phyloP scores from a whole-genome alignment of 2,888 invertebrate genomes.

The Cheilosia urbana region DNA sequence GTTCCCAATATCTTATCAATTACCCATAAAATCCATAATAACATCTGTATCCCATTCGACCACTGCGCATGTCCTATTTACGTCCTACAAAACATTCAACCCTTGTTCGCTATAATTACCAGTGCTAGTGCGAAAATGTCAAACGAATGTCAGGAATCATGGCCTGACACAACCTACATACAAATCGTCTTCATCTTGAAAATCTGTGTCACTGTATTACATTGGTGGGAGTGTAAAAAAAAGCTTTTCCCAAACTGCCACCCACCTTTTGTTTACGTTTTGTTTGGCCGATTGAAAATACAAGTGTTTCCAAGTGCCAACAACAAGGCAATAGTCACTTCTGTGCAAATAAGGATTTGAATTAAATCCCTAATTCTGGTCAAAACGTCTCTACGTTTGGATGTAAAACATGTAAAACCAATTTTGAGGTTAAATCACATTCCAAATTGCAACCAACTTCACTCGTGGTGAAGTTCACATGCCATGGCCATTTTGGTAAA shows the following conservation, averaged over 20 bases:
- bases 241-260: not conserved
- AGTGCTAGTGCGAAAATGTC: constrained; percentile 47
- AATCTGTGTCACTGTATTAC: constrained; percentile 39
- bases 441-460: constrained; percentile 47
- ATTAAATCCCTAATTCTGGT: not conserved
- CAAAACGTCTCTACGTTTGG: too few species aligned
- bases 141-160: constrained; percentile 69
- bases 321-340: not conserved
- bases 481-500: constrained; percentile 20
- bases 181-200: constrained; percentile 32
- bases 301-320: not conserved
- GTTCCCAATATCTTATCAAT: constrained; percentile 1
- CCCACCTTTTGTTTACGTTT: constrained; percentile 51
- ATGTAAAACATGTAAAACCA: not conserved
- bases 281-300: not conserved
- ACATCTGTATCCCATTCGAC: not conserved
- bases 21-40: constrained; percentile 9
- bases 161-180: constrained; percentile 41
- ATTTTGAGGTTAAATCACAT: not conserved
- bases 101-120: constrained; percentile 24
- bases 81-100: not conserved
- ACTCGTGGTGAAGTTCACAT: constrained; percentile 45
- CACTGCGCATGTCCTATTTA: constrained; percentile 39
- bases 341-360: not conserved
- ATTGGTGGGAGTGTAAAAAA: constrained; percentile 12